phyloP scores from a whole-genome alignment of 2,888 invertebrate genomes.

The Dryobota labecula region DNA sequence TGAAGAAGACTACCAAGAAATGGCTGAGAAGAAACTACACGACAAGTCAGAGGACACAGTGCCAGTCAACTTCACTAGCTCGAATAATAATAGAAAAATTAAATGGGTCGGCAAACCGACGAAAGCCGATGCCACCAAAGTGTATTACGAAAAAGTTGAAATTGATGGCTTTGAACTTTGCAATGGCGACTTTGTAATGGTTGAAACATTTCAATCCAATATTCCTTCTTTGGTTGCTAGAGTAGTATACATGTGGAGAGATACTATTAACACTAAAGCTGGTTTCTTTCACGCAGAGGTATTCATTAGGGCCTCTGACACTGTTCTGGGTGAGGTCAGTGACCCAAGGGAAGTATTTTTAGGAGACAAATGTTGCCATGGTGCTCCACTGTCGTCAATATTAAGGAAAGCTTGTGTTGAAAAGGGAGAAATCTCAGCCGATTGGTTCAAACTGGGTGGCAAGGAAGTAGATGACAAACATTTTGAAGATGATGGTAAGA shows the following conservation, averaged over 20 bases:
- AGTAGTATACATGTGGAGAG: conserved; percentile 94
- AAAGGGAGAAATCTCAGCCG: conserved; percentile 82
- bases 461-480: conserved; percentile 85
- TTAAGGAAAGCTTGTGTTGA: conserved; percentile 87
- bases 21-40: conserved; percentile 78
- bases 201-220: conserved; percentile 92
- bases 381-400: conserved; percentile 88
- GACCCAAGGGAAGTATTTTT: conserved; percentile 94
- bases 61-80: conserved; percentile 84
- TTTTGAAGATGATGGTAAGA: conserved; percentile 91
- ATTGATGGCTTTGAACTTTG: conserved; percentile 90
- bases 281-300: conserved; percentile 94
- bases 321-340: conserved; percentile 95
- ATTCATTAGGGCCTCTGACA: conserved; percentile 93
- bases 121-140: conserved; percentile 88
- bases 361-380: conserved; percentile 94
- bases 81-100: conserved; percentile 84
- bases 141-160: conserved; percentile 89
- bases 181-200: conserved; percentile 93
- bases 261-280: conserved; percentile 81
- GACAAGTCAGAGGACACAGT: conserved; percentile 84
- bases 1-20: conserved; percentile 84
- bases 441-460: conserved; percentile 93
- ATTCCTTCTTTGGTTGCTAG: conserved; percentile 92
- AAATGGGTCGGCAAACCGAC: conserved; percentile 92